These are phyloP conservation scores for Prorops nasuta DNA, from an alignment of 1,140 invertebrate genomes.

Conservation along the genomic window DNA sequence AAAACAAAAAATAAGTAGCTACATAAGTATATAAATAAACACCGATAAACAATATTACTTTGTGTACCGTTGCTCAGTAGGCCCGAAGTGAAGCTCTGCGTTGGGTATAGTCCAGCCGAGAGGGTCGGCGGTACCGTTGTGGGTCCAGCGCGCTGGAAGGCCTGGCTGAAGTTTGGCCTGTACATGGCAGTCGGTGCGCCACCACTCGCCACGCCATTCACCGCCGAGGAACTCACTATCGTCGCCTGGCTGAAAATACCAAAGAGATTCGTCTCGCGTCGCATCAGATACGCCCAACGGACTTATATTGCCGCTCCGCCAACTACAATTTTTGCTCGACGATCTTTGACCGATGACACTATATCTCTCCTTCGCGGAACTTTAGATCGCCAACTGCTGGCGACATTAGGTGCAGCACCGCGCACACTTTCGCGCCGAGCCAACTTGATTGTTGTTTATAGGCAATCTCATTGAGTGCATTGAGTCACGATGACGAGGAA, in stretches of 20 bases:
- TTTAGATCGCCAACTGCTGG: too few relatives aligned
- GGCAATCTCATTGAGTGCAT: too few relatives aligned
- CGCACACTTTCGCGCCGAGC: too few relatives aligned
- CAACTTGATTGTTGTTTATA: too few relatives aligned
- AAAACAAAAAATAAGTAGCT: too few relatives aligned
- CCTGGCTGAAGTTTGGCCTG: slow-evolving; percentile 69
- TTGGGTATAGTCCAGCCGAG: slow-evolving; percentile 52
- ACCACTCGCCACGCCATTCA: slow-evolving; percentile 57
- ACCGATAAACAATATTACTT: slow-evolving; percentile 55
- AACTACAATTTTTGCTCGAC: slow-evolving; percentile 18
- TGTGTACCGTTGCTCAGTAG: slow-evolving; percentile 58
- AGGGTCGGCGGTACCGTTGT: slow-evolving; percentile 52
- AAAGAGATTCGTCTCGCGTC: slow-evolving; percentile 3
- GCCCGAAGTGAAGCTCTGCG: slow-evolving; percentile 54
- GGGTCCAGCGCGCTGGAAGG: slow-evolving; percentile 61
- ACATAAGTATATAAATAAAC: too few relatives aligned
- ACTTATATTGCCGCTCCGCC: background rate
- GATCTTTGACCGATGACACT: slow-evolving; percentile 34
- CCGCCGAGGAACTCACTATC: slow-evolving; percentile 55
- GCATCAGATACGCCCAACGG: background rate
- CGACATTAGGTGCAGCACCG: too few relatives aligned
- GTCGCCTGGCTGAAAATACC: slow-evolving; percentile 50
- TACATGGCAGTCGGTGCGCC: slow-evolving; percentile 66
- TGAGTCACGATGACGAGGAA: too few relatives aligned
- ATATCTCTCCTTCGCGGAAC: background rate